A percentile compares a stretch with the other conserved stretches of the same genome.
Conservation (phyloP, 2,888 invertebrate species). For the Busseola fusca region DNA sequence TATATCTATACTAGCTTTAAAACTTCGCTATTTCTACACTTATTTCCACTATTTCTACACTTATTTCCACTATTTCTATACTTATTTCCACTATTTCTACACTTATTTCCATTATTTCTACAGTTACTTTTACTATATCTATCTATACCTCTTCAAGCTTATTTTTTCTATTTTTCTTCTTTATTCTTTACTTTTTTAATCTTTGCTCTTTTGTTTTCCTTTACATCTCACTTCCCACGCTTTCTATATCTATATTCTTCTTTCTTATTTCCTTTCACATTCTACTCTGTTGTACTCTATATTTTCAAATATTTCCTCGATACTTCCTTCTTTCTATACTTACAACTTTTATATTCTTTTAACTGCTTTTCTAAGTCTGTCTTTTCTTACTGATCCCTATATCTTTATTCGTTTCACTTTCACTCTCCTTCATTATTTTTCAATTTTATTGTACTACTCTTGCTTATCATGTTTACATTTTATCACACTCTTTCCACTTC, state of each 20-base stretch:
- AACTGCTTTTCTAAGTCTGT: background rate
- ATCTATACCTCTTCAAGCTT: background rate
- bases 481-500: background rate
- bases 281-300: background rate
- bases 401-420: background rate
- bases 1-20: background rate
- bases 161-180: background rate
- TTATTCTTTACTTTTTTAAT: background rate
- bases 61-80: constrained; percentile 11
- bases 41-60: background rate
- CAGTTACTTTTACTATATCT: constrained; percentile 9
- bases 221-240: constrained; percentile 12
- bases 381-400: background rate
- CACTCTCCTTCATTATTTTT: background rate
- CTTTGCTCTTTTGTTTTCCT: background rate
- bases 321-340: background rate
- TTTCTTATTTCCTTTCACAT: constrained; percentile 1
- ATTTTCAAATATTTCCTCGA: background rate
- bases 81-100: background rate
- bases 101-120: constrained; percentile 11
- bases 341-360: background rate
- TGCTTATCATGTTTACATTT: background rate
- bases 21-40: background rate
- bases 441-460: background rate
- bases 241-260: background rate